These are phyloP conservation scores for Dipodomys ordii DNA, from an alignment of 2,113 vertebrate genomes.

Conservation along the genomic window DNA sequence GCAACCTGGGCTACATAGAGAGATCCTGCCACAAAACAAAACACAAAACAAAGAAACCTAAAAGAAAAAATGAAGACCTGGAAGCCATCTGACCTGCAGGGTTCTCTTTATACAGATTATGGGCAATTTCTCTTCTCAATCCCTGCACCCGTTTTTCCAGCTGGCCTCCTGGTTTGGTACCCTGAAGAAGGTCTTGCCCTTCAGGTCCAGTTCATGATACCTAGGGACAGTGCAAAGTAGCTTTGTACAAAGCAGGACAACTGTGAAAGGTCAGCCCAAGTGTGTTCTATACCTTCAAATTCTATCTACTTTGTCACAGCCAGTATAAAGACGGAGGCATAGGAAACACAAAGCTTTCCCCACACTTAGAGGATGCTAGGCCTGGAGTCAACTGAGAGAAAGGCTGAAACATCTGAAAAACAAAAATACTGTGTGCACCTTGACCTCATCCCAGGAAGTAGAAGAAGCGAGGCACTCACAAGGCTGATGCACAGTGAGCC, in stretches of 20 bases:
- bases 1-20: not conserved
- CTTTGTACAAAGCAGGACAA: no score
- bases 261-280: no score
- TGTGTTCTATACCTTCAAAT: not conserved
- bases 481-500: no score
- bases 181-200: no score
- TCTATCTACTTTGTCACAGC: not conserved
- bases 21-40: not conserved
- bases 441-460: not conserved
- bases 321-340: not conserved
- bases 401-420: not conserved
- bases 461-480: no score
- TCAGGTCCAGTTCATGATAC: rapidly evolving
- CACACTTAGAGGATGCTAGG: not conserved
- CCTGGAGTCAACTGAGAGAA: not conserved
- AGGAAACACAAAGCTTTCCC: not conserved
- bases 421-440: not conserved
- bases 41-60: no score
- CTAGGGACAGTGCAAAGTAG: rapidly evolving
- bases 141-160: not conserved
- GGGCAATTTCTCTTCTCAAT: rapidly evolving
- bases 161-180: no score
- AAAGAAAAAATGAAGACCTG: not conserved
- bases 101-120: not conserved
- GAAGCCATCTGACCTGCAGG: not conserved